Evolutionary conservation across 2,888 invertebrate genomes (phyloP).

Genomic region (Caradrina kadenii): DNA sequence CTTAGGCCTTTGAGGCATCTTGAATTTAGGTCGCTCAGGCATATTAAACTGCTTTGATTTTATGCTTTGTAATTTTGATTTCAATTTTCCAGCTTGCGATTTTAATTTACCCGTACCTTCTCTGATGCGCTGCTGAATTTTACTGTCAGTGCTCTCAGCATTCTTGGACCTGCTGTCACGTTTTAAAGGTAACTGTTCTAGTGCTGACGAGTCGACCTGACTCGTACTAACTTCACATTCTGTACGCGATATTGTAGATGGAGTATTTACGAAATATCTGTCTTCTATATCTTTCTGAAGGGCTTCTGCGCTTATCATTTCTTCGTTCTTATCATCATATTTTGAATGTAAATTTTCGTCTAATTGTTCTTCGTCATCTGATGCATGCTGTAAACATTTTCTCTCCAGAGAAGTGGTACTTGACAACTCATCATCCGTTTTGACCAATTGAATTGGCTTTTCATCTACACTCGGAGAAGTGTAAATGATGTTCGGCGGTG

Average conservation of each 20-base stretch:
- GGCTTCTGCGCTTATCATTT: conserved; percentile 85
- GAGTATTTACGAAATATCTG: conserved; percentile 90
- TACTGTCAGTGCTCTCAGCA: conserved; percentile 87
- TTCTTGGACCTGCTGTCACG: conserved; percentile 90
- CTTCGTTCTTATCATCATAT: conserved; percentile 72
- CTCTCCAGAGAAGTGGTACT: conserved; percentile 88
- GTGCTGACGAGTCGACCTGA: conserved; percentile 92
- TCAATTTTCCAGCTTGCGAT: conserved; percentile 93
- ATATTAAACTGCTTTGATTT: conserved; percentile 90
- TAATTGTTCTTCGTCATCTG: conserved; percentile 85
- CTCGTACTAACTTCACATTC: conserved; percentile 92
- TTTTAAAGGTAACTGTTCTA: conserved; percentile 92
- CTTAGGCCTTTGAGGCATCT: conserved; percentile 89
- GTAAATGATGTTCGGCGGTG: conserved; percentile 86
- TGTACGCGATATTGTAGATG: conserved; percentile 91
- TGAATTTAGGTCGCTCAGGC: conserved; percentile 89
- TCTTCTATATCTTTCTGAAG: conserved; percentile 92
- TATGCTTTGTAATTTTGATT: conserved; percentile 92
- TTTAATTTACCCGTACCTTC: conserved; percentile 93
- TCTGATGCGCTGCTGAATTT: conserved; percentile 92
- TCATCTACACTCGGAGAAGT: conserved; percentile 82
- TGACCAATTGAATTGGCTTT: conserved; percentile 74
- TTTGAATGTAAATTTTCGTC: conserved; percentile 79
- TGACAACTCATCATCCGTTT: conserved; percentile 88
- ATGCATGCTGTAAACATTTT: conserved; percentile 87